Percentiles rank a stretch among this genome's conserved stretches.
phyloP scores from a whole-genome alignment of 2,888 invertebrate species.

The Lepetodrilus schrolli region DNA sequence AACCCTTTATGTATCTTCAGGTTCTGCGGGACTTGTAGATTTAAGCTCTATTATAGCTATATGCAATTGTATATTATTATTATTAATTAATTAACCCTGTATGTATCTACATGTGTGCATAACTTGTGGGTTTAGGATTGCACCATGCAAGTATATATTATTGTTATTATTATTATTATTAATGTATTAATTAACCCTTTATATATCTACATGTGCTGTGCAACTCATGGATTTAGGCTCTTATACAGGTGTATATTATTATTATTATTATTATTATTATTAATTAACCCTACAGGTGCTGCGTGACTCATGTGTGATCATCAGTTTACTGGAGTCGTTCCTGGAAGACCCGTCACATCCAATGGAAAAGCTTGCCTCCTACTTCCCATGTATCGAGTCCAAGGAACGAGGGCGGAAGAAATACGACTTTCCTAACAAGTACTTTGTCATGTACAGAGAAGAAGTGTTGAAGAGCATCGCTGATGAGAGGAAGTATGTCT shows the following conservation, averaged over 20 bases:
- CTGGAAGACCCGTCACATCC: constrained; percentile 77
- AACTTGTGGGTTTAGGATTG: too few species aligned
- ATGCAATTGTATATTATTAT: too few species aligned
- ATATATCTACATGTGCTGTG: not conserved
- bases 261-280: not conserved
- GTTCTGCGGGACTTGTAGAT: too few species aligned
- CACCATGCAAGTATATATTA: too few species aligned
- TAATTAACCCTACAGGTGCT: constrained; percentile 85
- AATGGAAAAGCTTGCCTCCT: constrained; percentile 79
- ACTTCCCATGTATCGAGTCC: constrained; percentile 65
- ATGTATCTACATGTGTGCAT: too few species aligned
- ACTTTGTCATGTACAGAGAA: constrained; percentile 72
- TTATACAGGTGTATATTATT: too few species aligned
- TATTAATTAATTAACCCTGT: too few species aligned
- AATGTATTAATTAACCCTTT: not conserved
- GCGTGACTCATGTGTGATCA: constrained; percentile 94
- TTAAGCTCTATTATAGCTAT: too few species aligned
- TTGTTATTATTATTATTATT: not conserved
- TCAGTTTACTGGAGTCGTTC: constrained; percentile 89
- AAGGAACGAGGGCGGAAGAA: constrained; percentile 63
- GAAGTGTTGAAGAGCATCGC: constrained; percentile 39
- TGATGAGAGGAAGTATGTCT: constrained; percentile 59
- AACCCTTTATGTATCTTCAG: too few species aligned
- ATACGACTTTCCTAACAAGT: constrained; percentile 71
- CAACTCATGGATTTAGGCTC: not conserved